Conservation (phyloP, 2,797 vertebrate genomes). For the Onychomys arenicola region DNA sequence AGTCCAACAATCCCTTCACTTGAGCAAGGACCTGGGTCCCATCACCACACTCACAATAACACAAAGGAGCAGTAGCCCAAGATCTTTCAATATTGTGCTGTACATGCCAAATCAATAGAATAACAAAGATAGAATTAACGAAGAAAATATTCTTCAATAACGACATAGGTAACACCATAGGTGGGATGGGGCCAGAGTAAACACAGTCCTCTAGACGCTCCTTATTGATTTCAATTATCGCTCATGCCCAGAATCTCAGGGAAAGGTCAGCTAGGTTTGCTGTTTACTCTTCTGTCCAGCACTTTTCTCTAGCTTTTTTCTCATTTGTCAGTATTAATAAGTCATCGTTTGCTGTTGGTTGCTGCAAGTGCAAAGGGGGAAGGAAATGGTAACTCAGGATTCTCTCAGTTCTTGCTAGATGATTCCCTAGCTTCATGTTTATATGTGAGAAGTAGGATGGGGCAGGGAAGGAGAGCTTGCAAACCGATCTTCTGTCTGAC, state of each 20-base stretch:
- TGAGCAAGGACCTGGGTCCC: background rate
- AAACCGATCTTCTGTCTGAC: background rate
- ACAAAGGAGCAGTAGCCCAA: background rate
- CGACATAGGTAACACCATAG: background rate
- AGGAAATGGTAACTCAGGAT: background rate
- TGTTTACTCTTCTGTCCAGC: background rate
- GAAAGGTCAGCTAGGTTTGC: background rate
- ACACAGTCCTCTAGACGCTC: background rate
- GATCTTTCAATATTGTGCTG: background rate
- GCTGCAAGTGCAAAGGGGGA: fast-evolving
- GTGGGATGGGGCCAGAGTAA: background rate
- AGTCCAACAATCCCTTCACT: background rate
- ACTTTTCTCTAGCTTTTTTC: background rate
- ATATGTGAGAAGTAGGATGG: fast-evolving
- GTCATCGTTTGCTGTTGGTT: background rate
- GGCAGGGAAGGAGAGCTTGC: background rate
- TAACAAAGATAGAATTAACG: background rate
- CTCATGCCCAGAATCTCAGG: background rate
- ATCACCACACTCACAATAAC: background rate
- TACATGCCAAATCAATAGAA: background rate
- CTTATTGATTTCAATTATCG: background rate
- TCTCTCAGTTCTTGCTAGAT: background rate
- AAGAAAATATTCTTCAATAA: background rate
- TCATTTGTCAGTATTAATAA: background rate
- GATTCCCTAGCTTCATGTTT: background rate